Percentiles rank a stretch among this genome's conserved stretches.
Conservation (phyloP, 2,888 invertebrate genomes). For the Amphipoea oculea region DNA sequence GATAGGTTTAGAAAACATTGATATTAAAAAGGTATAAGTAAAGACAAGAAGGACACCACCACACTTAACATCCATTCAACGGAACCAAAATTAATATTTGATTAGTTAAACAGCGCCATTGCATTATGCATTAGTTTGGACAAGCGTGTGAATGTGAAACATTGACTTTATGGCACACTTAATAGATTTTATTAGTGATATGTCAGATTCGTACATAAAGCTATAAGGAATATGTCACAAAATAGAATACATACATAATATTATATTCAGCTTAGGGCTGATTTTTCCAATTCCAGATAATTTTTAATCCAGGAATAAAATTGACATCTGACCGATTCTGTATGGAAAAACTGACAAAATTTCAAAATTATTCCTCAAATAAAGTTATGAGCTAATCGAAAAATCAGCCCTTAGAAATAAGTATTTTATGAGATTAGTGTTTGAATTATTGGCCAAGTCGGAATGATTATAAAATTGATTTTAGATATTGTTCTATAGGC, state of each 20-base stretch:
- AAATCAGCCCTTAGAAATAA: neutral
- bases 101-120: constrained; percentile 50
- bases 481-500: neutral
- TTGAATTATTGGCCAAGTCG: constrained; percentile 46
- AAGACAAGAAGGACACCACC: constrained; percentile 15
- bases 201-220: constrained; percentile 34
- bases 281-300: too few species aligned
- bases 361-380: too few species aligned
- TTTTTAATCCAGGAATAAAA: too few species aligned
- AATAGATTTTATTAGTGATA: constrained; percentile 26
- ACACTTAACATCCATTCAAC: constrained; percentile 45
- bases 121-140: constrained; percentile 45
- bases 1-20: neutral
- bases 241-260: constrained; percentile 39
- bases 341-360: too few species aligned
- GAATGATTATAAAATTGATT: constrained; percentile 27
- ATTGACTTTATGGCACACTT: constrained; percentile 43
- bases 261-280: constrained; percentile 4
- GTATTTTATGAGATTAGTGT: constrained; percentile 15
- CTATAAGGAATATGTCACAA: constrained; percentile 28
- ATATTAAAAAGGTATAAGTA: neutral
- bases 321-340: too few species aligned
- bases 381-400: too few species aligned
- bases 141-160: constrained; percentile 56
- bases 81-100: constrained; percentile 1